Evolutionary conservation across 2,113 vertebrate species (phyloP), one percentile per base, ranked within the genome.

Genomic region (Actenoides hombroni): DNA sequence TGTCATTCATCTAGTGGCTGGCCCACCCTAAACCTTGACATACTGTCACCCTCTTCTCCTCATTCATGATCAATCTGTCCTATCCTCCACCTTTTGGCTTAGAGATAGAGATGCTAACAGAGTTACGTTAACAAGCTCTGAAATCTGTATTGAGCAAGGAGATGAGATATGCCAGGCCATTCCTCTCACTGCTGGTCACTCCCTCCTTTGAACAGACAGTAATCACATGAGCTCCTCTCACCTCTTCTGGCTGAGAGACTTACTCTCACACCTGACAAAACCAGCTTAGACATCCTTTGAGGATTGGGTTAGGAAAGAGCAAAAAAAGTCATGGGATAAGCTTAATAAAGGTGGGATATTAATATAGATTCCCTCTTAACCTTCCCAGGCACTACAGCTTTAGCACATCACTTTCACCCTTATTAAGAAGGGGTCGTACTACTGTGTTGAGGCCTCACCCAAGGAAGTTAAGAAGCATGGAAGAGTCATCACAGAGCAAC

Each of bases 271-370:
- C 1, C 1, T 42, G 20, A 87, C 5, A 74, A 87, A 87, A 10
- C 0, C 0, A 3, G 6, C 23, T 37, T 42, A 25, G 28, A 64
- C 61, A 48, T 28, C 33, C 10, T n/a, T n/a, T 51, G 10, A 63
- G 20, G 5, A 83, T 23, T 23, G 23, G 1, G 4, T 1, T 2
- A 73, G 13, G 23, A 51, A 60, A 86, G 11, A 10, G 16, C 33
- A 6, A 76, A 54, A 59, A 3, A 70, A 59, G 2, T 40, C 2
- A 10, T 19, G 19, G 24, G 8, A 67, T 17, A 61, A 73, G 13
- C 1, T n/a, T 33, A 51, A 19, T 63, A 73, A 33, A 29, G 16
- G 25, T 42, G 7, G 2, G 59, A 31, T 44, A 61, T 68, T 63
- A 68, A 31, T 12, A 61, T 12, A 33, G 6, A 44, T 68, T 74